phyloP scores from a whole-genome alignment of 1,140 invertebrate species.

The Helicoverpa zea region DNA sequence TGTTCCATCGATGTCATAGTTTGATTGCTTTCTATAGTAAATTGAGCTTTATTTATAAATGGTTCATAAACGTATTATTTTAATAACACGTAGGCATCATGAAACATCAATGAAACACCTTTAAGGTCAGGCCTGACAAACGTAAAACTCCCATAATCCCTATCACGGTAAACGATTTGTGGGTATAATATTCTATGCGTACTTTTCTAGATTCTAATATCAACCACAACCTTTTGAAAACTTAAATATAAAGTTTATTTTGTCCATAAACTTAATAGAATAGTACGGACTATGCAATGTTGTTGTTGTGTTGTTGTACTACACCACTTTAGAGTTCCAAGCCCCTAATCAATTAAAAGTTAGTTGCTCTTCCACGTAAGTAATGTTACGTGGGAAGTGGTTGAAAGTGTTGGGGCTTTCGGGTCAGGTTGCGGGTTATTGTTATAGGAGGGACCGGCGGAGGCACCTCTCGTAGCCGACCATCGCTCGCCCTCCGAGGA shows the following conservation, averaged over 20 bases:
- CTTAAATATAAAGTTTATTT: not conserved
- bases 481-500: slow-evolving; percentile 94
- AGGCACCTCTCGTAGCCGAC: slow-evolving; percentile 86
- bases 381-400: slow-evolving; percentile 32
- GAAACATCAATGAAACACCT: slow-evolving; percentile 37
- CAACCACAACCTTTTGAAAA: not conserved
- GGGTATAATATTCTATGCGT: slow-evolving; percentile 9
- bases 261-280: not conserved
- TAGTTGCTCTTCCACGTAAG: slow-evolving; percentile 18
- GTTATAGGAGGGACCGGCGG: slow-evolving; percentile 88
- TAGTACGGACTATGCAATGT: not conserved
- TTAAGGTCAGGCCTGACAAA: slow-evolving; percentile 38
- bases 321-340: slow-evolving; percentile 15
- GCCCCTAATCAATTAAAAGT: slow-evolving; percentile 14
- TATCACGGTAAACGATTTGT: not conserved
- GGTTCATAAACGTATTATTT: slow-evolving; percentile 46
- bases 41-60: slow-evolving; percentile 55
- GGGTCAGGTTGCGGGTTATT: slow-evolving; percentile 81
- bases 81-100: slow-evolving; percentile 35
- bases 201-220: slow-evolving; percentile 10
- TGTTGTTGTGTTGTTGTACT: not conserved
- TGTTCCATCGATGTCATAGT: slow-evolving; percentile 55
- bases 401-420: slow-evolving; percentile 51
- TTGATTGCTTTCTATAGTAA: slow-evolving; percentile 59
- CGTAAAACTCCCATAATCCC: not conserved